Evolutionary conservation across 2,797 vertebrate genomes (phyloP).

Genomic region (Prunella strophiata): DNA sequence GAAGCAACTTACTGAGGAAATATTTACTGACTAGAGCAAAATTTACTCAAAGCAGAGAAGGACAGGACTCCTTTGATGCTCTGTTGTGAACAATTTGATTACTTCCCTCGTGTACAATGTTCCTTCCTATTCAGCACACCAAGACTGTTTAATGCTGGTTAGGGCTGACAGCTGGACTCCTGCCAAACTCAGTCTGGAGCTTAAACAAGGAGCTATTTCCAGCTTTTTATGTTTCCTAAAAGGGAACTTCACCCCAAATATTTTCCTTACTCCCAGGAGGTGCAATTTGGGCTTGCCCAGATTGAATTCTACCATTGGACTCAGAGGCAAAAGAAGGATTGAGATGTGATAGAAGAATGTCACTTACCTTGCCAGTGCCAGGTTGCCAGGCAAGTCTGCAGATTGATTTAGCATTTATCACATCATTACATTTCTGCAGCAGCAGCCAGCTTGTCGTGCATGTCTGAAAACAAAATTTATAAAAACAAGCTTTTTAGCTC

Average conservation of each 20-base stretch:
- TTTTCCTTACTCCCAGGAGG: not conserved
- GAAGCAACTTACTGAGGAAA: not conserved
- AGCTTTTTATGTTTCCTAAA: not conserved
- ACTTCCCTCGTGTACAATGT: not conserved
- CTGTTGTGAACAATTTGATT: not conserved
- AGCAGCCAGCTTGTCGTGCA: constrained; percentile 84
- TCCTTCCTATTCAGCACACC: not conserved
- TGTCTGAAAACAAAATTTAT: constrained; percentile 75
- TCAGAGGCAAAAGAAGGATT: not conserved
- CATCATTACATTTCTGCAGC: constrained; percentile 90
- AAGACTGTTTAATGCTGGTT: not conserved
- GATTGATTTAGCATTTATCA: constrained; percentile 89
- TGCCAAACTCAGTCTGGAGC: not conserved
- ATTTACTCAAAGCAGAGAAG: not conserved
- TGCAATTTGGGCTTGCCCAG: not conserved
- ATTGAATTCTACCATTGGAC: not conserved
- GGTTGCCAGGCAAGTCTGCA: constrained; percentile 94
- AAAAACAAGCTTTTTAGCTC: not conserved
- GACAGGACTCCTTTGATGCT: not conserved
- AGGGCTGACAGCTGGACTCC: not conserved
- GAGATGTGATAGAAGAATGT: not conserved
- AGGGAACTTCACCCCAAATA: not conserved
- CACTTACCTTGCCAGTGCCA: constrained; percentile 81
- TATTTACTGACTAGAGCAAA: not conserved
- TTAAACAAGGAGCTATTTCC: not conserved